Conservation (phyloP, 2,888 invertebrate genomes). For the Amiota mariae region DNA sequence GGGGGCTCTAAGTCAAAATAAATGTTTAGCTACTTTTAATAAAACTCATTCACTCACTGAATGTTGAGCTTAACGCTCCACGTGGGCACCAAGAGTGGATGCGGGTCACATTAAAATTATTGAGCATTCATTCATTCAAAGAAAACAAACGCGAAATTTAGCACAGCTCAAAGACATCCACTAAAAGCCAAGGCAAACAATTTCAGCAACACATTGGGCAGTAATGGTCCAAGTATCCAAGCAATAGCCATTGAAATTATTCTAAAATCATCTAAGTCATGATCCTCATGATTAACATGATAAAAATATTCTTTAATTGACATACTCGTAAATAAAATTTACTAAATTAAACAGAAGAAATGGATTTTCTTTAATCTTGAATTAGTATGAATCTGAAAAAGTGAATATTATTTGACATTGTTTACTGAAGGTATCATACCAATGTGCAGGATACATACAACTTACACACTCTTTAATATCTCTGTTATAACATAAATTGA, state of each 20-base stretch:
- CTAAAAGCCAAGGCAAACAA: too few species aligned
- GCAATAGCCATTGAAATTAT: too few species aligned
- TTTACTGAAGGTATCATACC: background rate
- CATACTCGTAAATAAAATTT: background rate
- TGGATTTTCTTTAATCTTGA: slow-evolving; percentile 9
- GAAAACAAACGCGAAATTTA: slow-evolving; percentile 9
- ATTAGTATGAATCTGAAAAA: too few species aligned
- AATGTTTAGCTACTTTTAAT: slow-evolving; percentile 45
- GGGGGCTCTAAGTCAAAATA: slow-evolving; percentile 38
- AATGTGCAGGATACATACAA: slow-evolving; percentile 32
- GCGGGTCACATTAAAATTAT: slow-evolving; percentile 28
- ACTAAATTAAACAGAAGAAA: background rate
- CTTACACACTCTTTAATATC: slow-evolving; percentile 50
- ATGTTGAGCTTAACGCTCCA: background rate
- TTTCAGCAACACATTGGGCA: too few species aligned
- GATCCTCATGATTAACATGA: background rate
- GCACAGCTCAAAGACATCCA: background rate
- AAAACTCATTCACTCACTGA: background rate
- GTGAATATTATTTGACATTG: too few species aligned
- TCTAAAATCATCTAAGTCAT: background rate
- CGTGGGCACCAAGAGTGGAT: background rate
- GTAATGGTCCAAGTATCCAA: too few species aligned
- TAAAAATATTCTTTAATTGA: background rate
- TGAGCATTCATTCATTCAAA: slow-evolving; percentile 20
- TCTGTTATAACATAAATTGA: slow-evolving; percentile 61